Evolutionary conservation across 1,140 invertebrate genomes (phyloP).

Genomic region (Schmidtea mediterranea): DNA sequence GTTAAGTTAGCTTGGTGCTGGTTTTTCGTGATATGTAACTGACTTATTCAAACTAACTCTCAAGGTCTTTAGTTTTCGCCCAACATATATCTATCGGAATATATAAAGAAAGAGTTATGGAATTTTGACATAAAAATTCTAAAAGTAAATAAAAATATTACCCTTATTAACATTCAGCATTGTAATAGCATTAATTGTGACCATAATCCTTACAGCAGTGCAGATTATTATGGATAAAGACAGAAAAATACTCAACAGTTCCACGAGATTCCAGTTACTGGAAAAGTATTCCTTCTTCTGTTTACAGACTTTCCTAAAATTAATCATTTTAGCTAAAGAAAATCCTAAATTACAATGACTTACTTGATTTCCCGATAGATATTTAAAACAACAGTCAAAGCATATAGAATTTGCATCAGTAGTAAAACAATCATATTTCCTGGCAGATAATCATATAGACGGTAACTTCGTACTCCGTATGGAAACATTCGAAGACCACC

Average conservation of each 20-base stretch:
- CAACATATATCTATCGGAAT: too few species aligned
- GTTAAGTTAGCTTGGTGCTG: too few species aligned
- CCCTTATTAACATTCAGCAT: not conserved
- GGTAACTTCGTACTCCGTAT: constrained; percentile 15
- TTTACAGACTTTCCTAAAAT: constrained; percentile 12
- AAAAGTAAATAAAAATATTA: not conserved
- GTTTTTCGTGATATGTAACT: too few species aligned
- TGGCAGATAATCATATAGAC: constrained; percentile 15
- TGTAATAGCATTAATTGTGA: constrained; percentile 9
- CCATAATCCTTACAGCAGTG: constrained; percentile 14
- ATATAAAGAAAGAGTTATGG: too few species aligned
- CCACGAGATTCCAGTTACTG: constrained; percentile 23
- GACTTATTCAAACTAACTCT: too few species aligned
- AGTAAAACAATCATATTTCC: constrained; percentile 12
- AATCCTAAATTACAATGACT: too few species aligned
- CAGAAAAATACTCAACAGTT: constrained; percentile 16
- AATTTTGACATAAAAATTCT: too few species aligned
- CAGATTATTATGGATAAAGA: constrained; percentile 18
- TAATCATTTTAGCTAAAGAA: too few species aligned
- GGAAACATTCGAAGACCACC: constrained; percentile 17
- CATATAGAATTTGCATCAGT: constrained; percentile 13
- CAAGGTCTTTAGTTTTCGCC: too few species aligned
- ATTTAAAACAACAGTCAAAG: constrained; percentile 12
- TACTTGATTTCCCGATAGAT: constrained; percentile 9
- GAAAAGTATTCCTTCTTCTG: constrained; percentile 14